Evolutionary conservation across 1,140 invertebrate genomes (phyloP), one percentile per base, ranked within the genome.

Genomic region (Papilio xuthus): DNA sequence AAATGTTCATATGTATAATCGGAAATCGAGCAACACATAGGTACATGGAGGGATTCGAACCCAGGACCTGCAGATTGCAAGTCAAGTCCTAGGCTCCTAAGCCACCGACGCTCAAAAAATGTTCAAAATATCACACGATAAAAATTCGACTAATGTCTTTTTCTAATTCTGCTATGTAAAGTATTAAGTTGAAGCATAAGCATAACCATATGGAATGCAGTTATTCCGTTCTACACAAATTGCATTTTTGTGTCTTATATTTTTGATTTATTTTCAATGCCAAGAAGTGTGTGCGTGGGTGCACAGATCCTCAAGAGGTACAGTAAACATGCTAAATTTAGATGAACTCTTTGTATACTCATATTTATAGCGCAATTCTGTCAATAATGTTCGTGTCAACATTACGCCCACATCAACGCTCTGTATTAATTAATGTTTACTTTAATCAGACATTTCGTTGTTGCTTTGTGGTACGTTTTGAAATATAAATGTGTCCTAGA

Each of bases 251-350:
- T 53, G 50, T 20, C 50, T 13, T 26, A 60, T 26, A 12, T 28
- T 60, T 60, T 60, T 60, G 56, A 60, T 26, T 60, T 60, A 60
- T 60, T 60, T 13, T 18, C 56, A 60, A 26, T 69, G 67, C 32
- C 67, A 69, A 69, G 32, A 69, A 32, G 26, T 37, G 28, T 8
- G 13, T n/a, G 32, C 28, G 26, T 69, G 28, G 26, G 26, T 37
- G 26, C 18, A 32, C 26, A 23, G 60, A 32, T 69, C 67, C 67
- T 37, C 28, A 69, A 69, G 32, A 42, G 70, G 70, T 42, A 72
- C 32, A n/a, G 70, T 72, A 72, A 72, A 72, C 70, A 72, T 8
- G 41, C 70, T 72, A 72, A 72, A 72, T 72, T 44, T 72, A 72
- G 70, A 72, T 72, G 70, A 72, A 20, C 70, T 42, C 41, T 72